Conservation (phyloP, 1,140 invertebrate genomes). For the Druon quercuslanigerum region DNA sequence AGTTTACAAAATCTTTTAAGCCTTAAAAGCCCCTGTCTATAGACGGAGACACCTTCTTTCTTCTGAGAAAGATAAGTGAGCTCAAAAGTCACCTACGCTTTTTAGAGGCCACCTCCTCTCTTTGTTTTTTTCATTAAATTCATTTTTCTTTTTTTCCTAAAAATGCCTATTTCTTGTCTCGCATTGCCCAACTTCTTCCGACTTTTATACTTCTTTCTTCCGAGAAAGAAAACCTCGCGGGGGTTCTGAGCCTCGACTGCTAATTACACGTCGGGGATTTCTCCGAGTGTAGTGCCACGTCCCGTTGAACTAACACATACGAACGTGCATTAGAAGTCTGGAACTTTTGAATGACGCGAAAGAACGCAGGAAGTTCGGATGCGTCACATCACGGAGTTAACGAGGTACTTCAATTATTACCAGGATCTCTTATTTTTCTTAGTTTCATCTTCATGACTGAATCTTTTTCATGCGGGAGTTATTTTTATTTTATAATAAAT, state of each 20-base stretch:
- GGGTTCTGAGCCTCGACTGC: conserved; percentile 13
- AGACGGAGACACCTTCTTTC: too few species aligned
- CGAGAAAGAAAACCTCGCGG: not conserved
- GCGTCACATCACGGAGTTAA: conserved; percentile 8
- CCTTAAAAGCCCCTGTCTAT: too few species aligned
- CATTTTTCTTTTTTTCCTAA: not conserved
- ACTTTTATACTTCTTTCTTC: not conserved
- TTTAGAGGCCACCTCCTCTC: too few species aligned
- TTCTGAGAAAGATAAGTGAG: too few species aligned
- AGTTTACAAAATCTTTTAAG: too few species aligned
- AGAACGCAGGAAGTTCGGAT: conserved; percentile 22
- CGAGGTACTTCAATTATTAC: conserved; percentile 12
- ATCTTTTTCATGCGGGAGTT: not conserved
- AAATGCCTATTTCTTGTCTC: not conserved
- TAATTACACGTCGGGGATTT: conserved; percentile 28
- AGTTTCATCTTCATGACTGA: not conserved
- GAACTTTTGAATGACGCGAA: conserved; percentile 15
- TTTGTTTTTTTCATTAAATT: not conserved
- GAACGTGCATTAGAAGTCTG: not conserved
- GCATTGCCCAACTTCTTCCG: not conserved
- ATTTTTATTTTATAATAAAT: too few species aligned
- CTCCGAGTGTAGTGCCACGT: conserved; percentile 1
- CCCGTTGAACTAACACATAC: conserved; percentile 18
- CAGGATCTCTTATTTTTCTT: not conserved
- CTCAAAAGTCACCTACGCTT: too few species aligned